Percentiles rank a stretch among this genome's conserved stretches.
Conservation (phyloP, 2,888 invertebrate genomes). For the Napeogenes sylphis region DNA sequence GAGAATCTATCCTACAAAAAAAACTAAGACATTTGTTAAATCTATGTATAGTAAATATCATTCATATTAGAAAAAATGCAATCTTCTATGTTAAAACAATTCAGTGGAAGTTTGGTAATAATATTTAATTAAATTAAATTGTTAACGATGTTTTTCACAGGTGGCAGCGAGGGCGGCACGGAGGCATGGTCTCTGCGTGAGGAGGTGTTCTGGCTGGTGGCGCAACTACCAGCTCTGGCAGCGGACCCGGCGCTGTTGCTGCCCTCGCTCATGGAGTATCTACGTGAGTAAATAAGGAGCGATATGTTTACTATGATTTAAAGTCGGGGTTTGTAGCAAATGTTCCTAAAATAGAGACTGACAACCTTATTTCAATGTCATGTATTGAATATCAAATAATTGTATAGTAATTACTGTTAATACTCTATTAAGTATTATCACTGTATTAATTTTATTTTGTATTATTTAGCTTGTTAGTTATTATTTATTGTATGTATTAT, state of each 20-base stretch:
- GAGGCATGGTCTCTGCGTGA: slow-evolving; percentile 89
- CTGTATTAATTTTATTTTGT: no score
- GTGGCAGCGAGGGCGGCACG: slow-evolving; percentile 46
- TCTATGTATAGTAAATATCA: no score
- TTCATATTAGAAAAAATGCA: no score
- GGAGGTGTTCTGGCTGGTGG: slow-evolving; percentile 90
- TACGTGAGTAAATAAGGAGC: slow-evolving; percentile 60
- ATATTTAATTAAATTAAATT: neutral
- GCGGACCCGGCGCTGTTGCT: slow-evolving; percentile 86
- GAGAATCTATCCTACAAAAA: no score
- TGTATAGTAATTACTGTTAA: neutral
- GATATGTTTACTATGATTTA: neutral
- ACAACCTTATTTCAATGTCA: no score
- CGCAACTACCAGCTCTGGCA: slow-evolving; percentile 85
- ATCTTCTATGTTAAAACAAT: no score
- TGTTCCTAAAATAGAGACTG: no score
- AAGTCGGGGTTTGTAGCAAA: no score
- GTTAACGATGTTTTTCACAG: slow-evolving; percentile 58
- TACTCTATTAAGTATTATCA: neutral
- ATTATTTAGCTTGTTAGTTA: no score
- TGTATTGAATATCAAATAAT: neutral
- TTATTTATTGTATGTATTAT: no score
- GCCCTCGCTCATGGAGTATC: slow-evolving; percentile 85
- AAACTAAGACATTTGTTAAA: no score
- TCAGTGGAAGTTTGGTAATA: no score